Evolutionary conservation across 2,888 invertebrate species (phyloP), one percentile per base, ranked within the genome.

Genomic region (Amiota communis): DNA sequence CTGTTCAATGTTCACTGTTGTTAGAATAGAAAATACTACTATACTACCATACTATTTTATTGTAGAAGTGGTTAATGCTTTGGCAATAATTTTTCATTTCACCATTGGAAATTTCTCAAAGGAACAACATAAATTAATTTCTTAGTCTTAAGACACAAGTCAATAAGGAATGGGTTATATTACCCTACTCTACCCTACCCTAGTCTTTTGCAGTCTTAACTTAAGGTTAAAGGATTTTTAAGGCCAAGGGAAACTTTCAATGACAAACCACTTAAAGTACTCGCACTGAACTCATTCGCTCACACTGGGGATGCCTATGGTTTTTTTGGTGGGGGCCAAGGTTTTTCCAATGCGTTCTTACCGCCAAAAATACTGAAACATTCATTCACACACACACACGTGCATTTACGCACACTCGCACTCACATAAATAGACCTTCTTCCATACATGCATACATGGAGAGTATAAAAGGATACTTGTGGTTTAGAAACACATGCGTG

Each of bases 331-430:
- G 59, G 15, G 11, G 15, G 59, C 59, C 15, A 59, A 20, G 59
- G 17, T 57, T 57, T 57, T 17, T 15, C 17, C 17, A 51, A 20
- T 15, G 8, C 15, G 81, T 13, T 68, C 23, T 53, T 82, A 81
- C 63, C 83, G 84, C 75, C 71, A 65, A 77, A 76, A 77, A 76
- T 76, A 68, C 63, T 2, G 23, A 2, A 23, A 76, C 69, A 53
- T 69, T 23, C 67, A 56, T 71, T 67, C 70, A 71, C 70, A 56
- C 47, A 47, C 53, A 23, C 70, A 56, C 47, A 47, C 53, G 17
- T 68, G 15, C 47, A 64, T 53, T 72, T 57, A 11, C 9, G 57
- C 15, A 17, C 10, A 23, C 23, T 2, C 23, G 3, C 23, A 23
- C 23, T 2, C 23, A 23, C 23, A 23, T 0, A 56, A 23, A 46